These are phyloP conservation scores for Eumacrocentrus americanus DNA, from an alignment of 2,888 invertebrate genomes.

Conservation along the genomic window DNA sequence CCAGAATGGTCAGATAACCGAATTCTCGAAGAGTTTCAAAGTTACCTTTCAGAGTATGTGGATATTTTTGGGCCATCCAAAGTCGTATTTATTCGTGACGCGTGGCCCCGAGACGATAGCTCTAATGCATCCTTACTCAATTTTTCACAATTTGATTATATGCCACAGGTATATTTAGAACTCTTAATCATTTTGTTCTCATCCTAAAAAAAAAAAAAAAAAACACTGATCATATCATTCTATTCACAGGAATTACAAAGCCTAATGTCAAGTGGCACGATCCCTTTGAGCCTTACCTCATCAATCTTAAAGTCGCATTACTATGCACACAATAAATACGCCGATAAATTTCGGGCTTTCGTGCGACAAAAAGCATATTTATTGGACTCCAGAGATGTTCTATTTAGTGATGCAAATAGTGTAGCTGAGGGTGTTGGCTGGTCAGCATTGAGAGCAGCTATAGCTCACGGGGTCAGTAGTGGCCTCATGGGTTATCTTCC, in stretches of 20 bases:
- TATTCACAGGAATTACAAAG: constrained; percentile 24
- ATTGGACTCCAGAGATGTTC: constrained; percentile 19
- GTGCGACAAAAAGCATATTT: constrained; percentile 24
- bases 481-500: constrained; percentile 40
- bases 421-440: constrained; percentile 34
- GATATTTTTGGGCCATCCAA: constrained; percentile 20
- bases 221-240: neutral
- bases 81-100: constrained; percentile 36
- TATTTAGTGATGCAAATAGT: constrained; percentile 21
- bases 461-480: constrained; percentile 35
- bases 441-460: constrained; percentile 27
- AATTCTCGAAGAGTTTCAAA: constrained; percentile 17
- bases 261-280: constrained; percentile 36
- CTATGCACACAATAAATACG: constrained; percentile 35
- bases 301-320: constrained; percentile 31
- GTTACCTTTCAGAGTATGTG: constrained; percentile 33
- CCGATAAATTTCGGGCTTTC: constrained; percentile 30
- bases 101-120: constrained; percentile 41
- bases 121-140: neutral
- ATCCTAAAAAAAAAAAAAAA: neutral
- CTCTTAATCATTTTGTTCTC: too few species aligned
- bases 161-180: constrained; percentile 42
- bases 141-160: constrained; percentile 36
- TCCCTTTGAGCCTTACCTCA: constrained; percentile 35
- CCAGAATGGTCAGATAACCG: constrained; percentile 39